Percentiles rank a stretch among this genome's conserved stretches.
Evolutionary conservation across 1,140 invertebrate species (phyloP).

Genomic region (Lepeophtheirus salmonis): DNA sequence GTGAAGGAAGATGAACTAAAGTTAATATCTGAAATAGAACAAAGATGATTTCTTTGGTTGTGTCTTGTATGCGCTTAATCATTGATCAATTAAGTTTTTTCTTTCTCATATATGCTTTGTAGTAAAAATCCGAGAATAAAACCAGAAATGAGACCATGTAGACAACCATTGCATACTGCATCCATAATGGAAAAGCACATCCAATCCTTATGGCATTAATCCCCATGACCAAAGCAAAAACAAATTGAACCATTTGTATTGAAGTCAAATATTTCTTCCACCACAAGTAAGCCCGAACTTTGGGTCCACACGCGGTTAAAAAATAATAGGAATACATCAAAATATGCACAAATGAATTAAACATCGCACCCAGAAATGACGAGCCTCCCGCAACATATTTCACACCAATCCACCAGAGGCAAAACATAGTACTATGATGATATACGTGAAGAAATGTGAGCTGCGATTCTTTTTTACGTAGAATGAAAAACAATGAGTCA

Average conservation of each 20-base stretch:
- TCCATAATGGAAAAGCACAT: slow-evolving; percentile 78
- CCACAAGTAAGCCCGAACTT: slow-evolving; percentile 59
- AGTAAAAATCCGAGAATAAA: slow-evolving; percentile 78
- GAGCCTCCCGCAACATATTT: slow-evolving; percentile 91
- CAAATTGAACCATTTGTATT: slow-evolving; percentile 66
- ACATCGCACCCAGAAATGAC: slow-evolving; percentile 62
- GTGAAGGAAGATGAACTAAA: too few relatives aligned
- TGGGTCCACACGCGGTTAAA: slow-evolving; percentile 56
- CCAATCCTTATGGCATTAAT: slow-evolving; percentile 44
- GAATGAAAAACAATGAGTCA: slow-evolving; percentile 77
- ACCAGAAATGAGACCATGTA: slow-evolving; percentile 80
- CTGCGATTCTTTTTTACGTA: slow-evolving; percentile 68
- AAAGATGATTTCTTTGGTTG: too few relatives aligned
- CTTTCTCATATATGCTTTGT: slow-evolving; percentile 42
- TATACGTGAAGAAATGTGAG: slow-evolving; percentile 75
- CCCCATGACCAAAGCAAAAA: slow-evolving; percentile 57
- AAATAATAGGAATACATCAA: slow-evolving; percentile 87
- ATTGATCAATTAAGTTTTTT: too few relatives aligned
- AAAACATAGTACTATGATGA: slow-evolving; percentile 79
- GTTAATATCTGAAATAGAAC: too few relatives aligned
- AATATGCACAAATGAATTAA: slow-evolving; percentile 76
- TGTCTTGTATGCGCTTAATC: too few relatives aligned
- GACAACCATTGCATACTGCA: slow-evolving; percentile 72
- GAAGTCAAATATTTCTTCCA: slow-evolving; percentile 87
- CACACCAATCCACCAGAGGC: slow-evolving; percentile 83